Evolutionary conservation across 2,797 vertebrate genomes (phyloP), one percentile per base, ranked within the genome.

Genomic region (Sebastes minor): DNA sequence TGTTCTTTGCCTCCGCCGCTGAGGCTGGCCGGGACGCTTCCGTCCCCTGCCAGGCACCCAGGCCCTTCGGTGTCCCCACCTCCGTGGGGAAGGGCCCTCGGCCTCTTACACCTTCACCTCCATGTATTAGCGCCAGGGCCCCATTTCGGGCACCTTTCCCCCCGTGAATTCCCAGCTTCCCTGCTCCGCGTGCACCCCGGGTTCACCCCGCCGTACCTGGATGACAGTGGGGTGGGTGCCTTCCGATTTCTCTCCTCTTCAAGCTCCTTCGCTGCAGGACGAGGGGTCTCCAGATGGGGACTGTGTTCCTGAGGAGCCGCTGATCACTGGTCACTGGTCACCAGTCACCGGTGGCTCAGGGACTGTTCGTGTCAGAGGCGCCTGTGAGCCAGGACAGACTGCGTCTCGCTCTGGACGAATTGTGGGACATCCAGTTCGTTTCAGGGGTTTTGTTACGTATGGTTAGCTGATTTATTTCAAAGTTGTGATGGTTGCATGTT

Each of bases 31-130:
- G 98, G 3, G 98, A 99, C 32, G 97, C 98, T 78, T 98, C 98
- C 20, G 97, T 99, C 85, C 97, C 98, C 56, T 99, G 98, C 91
- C 98, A 13, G 35, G 35, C 12, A 5, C 35, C 0, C 35, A 38
- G 35, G 35, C 35, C 35, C 35, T 38, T 38, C 35, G 98, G 98
- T 22, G 96, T 99, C 75, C 98, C 98, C 0, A 96, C 96, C 35
- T 98, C 97, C 2, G 91, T 98, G 93, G 98, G 99, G 85, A 99
- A 99, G 92, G 98, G 99, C 81, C 97, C 74, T 97, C 98, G 0
- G 97, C 98, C 89, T 99, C 98, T 32, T 99, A 99, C 82, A 98
- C 98, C 35, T 99, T 99, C 84, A 96, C 98, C 88, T 99, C 98
- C 86, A 98, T 99, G 98, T 99, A 99, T 72, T 98, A 99, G 89